Evolutionary conservation across 2,888 invertebrate species (phyloP), one percentile per base, ranked within the genome.

Genomic region (Agelastica alni): DNA sequence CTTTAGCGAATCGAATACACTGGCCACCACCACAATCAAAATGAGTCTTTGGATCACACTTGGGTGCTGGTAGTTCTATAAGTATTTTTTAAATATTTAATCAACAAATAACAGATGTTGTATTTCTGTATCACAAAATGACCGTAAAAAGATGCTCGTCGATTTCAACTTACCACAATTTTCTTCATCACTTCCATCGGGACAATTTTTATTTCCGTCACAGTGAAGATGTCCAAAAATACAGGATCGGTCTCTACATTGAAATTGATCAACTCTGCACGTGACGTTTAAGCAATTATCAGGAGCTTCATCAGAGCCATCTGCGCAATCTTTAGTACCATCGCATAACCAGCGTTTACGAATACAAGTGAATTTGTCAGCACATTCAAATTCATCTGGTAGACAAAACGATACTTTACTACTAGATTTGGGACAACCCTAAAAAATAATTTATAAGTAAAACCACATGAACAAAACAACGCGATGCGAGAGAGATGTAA

Each of bases 221-320:
- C 96, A 96, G 65, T 86, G 87, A 60, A 92, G 78, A 62, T 89
- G 85, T 1, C 90, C 91, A 37, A 89, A 83, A 28, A 93, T 91
- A 70, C 93, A 93, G 60, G 85, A 85, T 57, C 83, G 84, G 78
- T 91, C 88, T 42, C 82, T 84, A 75, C 95, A 96, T 70, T 90
- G 89, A 75, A 92, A 95, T 77, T 94, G 92, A 78, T 94, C 93
- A 0, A 86, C 80, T 37, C 90, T 81, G 77, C 95, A 96, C 17
- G 89, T 90, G 65, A 87, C 78, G 69, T 88, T 89, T 37, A 82
- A 83, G 64, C 91, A 86, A 68, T 83, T 81, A 39, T 81, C 80
- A 0, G 81, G 79, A 0, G 83, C 80, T 74, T 93, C 93, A 71
- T 93, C 93, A 0, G 86, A 86, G 20, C 90, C 91, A 68, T 89